A percentile compares a stretch with the other conserved stretches of the same genome.
phyloP scores from a whole-genome alignment of 2,888 invertebrate species.

The Boloria euphrosyne region DNA sequence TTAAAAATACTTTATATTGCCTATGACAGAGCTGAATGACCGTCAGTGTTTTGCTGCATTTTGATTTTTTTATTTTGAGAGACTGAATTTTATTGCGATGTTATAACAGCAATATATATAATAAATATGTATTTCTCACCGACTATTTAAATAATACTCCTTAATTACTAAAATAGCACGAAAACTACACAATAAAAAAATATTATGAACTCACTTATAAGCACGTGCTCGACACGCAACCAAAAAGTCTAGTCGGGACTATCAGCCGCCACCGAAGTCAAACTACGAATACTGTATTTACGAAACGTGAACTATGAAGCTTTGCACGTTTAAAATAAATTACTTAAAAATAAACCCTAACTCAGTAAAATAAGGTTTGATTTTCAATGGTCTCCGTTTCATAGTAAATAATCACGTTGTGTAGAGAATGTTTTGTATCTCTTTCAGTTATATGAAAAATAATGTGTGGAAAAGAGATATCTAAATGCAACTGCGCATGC shows the following conservation, averaged over 20 bases:
- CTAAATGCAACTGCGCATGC: constrained; percentile 59
- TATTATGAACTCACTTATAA: constrained; percentile 37
- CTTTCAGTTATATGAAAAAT: constrained; percentile 50
- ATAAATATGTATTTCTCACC: too few species aligned
- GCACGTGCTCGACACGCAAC: constrained; percentile 37
- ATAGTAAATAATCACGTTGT: constrained; percentile 56
- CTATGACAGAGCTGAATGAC: too few species aligned
- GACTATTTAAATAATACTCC: neutral
- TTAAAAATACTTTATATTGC: too few species aligned
- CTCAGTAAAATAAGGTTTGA: neutral
- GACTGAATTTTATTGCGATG: too few species aligned
- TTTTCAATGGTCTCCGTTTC: constrained; percentile 28
- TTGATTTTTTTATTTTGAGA: too few species aligned
- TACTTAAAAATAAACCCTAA: constrained; percentile 53
- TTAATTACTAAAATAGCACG: neutral
- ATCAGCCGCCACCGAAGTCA: constrained; percentile 29
- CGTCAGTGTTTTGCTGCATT: too few species aligned
- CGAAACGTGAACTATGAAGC: constrained; percentile 50
- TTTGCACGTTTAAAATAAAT: constrained; percentile 48
- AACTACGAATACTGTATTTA: constrained; percentile 53
- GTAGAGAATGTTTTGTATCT: constrained; percentile 52
- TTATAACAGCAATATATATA: too few species aligned
- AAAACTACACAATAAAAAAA: neutral
- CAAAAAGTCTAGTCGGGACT: constrained; percentile 20
- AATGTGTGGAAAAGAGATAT: constrained; percentile 50